Evolutionary conservation across 2,888 invertebrate species (phyloP).

Genomic region (Rotaria magnacalcarata): DNA sequence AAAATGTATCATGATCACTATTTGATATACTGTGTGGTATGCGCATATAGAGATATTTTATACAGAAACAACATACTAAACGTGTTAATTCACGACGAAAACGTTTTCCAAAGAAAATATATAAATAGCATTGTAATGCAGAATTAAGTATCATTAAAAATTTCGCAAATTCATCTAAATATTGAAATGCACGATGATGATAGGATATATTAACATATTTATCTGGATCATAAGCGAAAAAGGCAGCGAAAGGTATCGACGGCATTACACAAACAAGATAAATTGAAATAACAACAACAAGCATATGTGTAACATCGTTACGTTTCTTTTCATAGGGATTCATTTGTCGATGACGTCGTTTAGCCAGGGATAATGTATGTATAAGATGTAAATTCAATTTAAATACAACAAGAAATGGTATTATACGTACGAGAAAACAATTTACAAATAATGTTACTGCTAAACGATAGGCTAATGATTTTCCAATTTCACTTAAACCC

Average conservation of each 20-base stretch:
- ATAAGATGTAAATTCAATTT: constrained; percentile 57
- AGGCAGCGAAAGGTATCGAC: constrained; percentile 56
- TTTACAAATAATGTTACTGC: neutral
- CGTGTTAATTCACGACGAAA: constrained; percentile 54
- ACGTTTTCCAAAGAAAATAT: constrained; percentile 58
- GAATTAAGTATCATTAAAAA: constrained; percentile 58
- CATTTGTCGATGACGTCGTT: constrained; percentile 53
- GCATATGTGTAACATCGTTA: constrained; percentile 59
- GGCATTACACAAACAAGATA: constrained; percentile 59
- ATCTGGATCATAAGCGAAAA: constrained; percentile 54
- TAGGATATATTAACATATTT: constrained; percentile 27
- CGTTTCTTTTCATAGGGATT: constrained; percentile 55
- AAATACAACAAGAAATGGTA: constrained; percentile 56
- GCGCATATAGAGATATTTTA: neutral
- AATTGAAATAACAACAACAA: constrained; percentile 58
- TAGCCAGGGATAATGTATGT: constrained; percentile 54
- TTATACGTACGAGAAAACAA: constrained; percentile 53
- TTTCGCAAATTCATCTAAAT: constrained; percentile 56
- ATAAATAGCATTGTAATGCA: constrained; percentile 59
- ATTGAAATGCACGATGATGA: constrained; percentile 49
- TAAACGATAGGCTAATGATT: constrained; percentile 49
- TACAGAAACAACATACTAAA: constrained; percentile 31
- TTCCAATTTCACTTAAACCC: constrained; percentile 52
- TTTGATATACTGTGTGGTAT: neutral
- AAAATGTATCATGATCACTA: neutral